These are phyloP conservation scores for Ptiloglossa arizonensis DNA, from an alignment of 1,140 invertebrate genomes.

Conservation along the genomic window DNA sequence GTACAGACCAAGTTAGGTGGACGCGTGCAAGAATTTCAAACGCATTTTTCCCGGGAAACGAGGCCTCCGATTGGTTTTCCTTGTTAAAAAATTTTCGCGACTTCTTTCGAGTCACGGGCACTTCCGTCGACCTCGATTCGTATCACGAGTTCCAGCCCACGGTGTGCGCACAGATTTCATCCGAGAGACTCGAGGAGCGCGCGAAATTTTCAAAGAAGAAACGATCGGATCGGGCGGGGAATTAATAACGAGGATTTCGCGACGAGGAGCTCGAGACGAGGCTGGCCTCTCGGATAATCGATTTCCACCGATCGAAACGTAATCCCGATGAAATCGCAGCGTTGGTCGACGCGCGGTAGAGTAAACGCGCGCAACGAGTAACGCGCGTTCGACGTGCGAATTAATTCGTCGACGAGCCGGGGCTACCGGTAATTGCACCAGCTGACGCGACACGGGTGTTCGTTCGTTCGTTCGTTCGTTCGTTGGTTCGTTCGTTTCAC, in stretches of 20 bases:
- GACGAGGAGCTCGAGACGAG: too few species aligned
- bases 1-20: too few species aligned
- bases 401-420: conserved; percentile 43
- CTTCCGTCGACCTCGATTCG: too few species aligned
- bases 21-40: too few species aligned
- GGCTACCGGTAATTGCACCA: conserved; percentile 47
- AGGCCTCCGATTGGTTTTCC: too few species aligned
- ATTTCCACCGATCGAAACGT: conserved; percentile 43
- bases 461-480: too few species aligned
- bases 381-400: conserved; percentile 50
- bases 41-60: too few species aligned
- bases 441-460: conserved; percentile 31
- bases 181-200: background rate
- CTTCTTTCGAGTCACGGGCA: too few species aligned
- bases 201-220: background rate
- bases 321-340: conserved; percentile 58
- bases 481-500: background rate
- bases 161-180: too few species aligned
- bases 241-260: conserved; percentile 20
- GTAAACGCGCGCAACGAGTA: conserved; percentile 50
- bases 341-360: conserved; percentile 1
- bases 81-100: too few species aligned
- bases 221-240: background rate
- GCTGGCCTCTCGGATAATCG: background rate
- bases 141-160: background rate